Evolutionary conservation across 2,797 vertebrate genomes (phyloP).

Genomic region (Melanotaenia trifasciata): DNA sequence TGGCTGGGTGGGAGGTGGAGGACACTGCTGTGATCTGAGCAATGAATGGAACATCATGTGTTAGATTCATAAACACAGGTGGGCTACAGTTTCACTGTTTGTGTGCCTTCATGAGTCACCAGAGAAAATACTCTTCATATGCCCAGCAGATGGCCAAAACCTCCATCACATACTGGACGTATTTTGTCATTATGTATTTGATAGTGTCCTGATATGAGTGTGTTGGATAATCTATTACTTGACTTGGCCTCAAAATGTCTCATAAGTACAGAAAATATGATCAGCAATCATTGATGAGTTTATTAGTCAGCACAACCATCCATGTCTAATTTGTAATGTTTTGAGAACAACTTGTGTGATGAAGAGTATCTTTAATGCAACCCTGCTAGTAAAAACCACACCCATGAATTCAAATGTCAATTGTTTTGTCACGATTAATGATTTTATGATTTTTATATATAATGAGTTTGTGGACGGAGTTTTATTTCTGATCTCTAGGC

Average conservation of each 20-base stretch:
- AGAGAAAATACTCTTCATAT: slow-evolving; percentile 38
- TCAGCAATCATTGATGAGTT: too few species aligned
- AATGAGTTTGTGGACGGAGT: too few species aligned
- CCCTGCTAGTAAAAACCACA: too few species aligned
- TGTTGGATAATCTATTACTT: background rate
- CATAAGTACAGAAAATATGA: background rate
- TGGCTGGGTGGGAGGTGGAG: slow-evolving; percentile 27
- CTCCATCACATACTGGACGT: slow-evolving; percentile 5
- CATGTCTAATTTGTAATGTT: too few species aligned
- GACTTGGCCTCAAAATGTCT: background rate
- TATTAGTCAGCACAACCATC: background rate
- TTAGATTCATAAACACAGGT: slow-evolving; percentile 67
- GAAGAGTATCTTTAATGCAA: too few species aligned
- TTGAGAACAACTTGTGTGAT: too few species aligned
- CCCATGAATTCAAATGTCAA: too few species aligned
- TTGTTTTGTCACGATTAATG: too few species aligned
- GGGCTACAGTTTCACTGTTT: slow-evolving; percentile 17
- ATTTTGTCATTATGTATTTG: background rate
- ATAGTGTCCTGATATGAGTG: background rate
- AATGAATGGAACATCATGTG: slow-evolving; percentile 31
- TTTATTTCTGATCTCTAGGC: too few species aligned
- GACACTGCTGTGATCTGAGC: slow-evolving; percentile 46
- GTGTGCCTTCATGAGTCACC: slow-evolving; percentile 14
- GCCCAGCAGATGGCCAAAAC: slow-evolving; percentile 55
- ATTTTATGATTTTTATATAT: too few species aligned